Evolutionary conservation across 2,113 vertebrate species (phyloP), one percentile per base, ranked within the genome.

Genomic region (Ailuropoda melanoleuca): DNA sequence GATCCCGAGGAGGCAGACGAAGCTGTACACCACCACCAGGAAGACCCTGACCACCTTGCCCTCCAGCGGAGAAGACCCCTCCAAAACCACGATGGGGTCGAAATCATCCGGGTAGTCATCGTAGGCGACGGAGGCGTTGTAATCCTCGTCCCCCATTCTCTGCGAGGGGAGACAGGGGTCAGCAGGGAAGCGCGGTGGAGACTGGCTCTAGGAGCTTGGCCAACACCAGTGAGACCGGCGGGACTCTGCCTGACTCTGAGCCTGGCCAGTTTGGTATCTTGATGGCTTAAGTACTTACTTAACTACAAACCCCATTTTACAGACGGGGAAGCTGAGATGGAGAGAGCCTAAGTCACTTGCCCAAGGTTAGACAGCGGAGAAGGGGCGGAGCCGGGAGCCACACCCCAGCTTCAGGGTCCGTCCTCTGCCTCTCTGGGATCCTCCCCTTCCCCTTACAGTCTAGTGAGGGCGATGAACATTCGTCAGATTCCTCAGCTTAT

Each of bases 1-100:
- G 46, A 99, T 94, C 9, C 99, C 99, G n/a, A 99, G 98, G 95
- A 99, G 62, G 8, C 99, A 99, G 92, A 99, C 98, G 1, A 99
- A 0, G 7, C 97, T 98, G 82, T 98, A 99, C 95, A 99, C 77
- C 62, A 98, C 85, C 4, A 99, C 98, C 0, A 99, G 97, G 50
- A 99, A 97, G 88, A 99, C 93, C 23, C 95, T 95, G 0, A 96
- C 83, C 0, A 94, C 0, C 15, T 92, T 92, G 81, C 81, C 94
- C 0, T 92, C 95, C 14, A 85, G 26, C 0, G 78, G 83, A 26
- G 84, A 7, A 0, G 56, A 3, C 3, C 96, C 97, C 11, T 97
- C 90, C 66, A 81, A 12, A 13, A 37, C 23, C 0, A 62, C 0
- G 0, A 48, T 2, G 14, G 97, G 64, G 15, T 95, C 97, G 0